Evolutionary conservation across 2,888 invertebrate species (phyloP), one percentile per base, ranked within the genome.

Genomic region (Diadegma fenestrale): DNA sequence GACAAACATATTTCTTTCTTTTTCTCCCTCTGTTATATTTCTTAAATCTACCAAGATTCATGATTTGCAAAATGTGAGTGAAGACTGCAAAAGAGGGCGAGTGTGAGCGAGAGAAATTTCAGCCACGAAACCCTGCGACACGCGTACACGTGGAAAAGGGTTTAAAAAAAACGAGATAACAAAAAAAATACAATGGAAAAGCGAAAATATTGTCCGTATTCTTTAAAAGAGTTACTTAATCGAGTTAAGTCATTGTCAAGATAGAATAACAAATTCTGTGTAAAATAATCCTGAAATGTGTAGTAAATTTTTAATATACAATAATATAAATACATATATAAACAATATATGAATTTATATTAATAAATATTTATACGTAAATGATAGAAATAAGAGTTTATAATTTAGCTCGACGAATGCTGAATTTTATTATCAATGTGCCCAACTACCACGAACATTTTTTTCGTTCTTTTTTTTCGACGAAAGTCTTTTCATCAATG

Each of bases 201-300:
- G 37, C 54, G 58, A 80, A 58, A 82, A 86, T 58, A 82, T 78
- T 89, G 88, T 91, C 89, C 88, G 89, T 91, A 90, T 92, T 90
- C 90, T 90, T 86, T 91, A 90, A 91, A 81, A 89, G 82, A 88
- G 92, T 91, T 92, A 92, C 91, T 93, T 92, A 92, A 92, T 88
- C 89, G 87, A 91, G 88, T 90, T 91, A 88, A 92, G 91, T 92
- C 91, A 91, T 90, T 90, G 90, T 91, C 89, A 88, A 89, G 90
- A 89, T 91, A 92, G 92, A 90, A 91, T 92, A 92, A 91, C 88
- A 90, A 91, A 92, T 91, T 92, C 91, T 92, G 90, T 93, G 92
- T 93, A 93, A 93, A 93, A 91, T 93, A 92, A 92, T 91, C 90
- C 92, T 92, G 90, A 90, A 91, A 89, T 91, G 90, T 93, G 91